Evolutionary conservation across 2,113 vertebrate genomes (phyloP), one percentile per base, ranked within the genome.

Genomic region (Anser brachyrhynchus): DNA sequence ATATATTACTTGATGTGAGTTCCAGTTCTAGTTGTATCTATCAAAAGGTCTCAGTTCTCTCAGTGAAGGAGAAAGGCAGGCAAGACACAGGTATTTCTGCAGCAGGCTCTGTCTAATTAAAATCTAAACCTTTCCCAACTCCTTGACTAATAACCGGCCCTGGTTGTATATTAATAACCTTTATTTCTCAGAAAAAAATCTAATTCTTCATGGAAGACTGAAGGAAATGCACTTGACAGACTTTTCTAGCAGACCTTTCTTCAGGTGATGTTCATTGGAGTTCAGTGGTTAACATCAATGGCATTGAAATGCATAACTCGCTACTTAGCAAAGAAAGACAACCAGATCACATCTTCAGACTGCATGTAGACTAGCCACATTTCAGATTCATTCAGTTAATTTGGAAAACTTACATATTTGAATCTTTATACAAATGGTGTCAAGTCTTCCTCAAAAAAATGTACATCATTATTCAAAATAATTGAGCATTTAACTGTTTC

Each of bases 91-190:
- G 41, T 86, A 85, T 62, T 93, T 95, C 31, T 71, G 59, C 52
- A 86, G 25, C 52, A 18, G 20, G 2, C 11, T 62, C 25, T 80
- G 71, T 89, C 77, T 89, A 87, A 94, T 79, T 35, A 88, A 35
- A 83, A 84, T 62, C 43, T 74, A 59, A 93, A 96, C 90, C 41
- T 95, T 91, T 81, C 33, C 41, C 25, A 37, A 88, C n/a, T 92
- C 44, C 54, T 79, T 91, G 54, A 85, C 66, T 87, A 81, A 65
- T 77, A 90, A 91, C 41, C 14, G 69, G 21, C 39, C 25, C 22
- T 21, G 69, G 22, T 19, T 94, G 28, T 80, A 54, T 80, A 87
- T 89, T 92, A 83, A 70, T 85, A 92, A 44, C 7, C 13, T 76
- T 78, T 90, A 73, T 77, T 93, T 78, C 22, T 77, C 59, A 73